These are phyloP conservation scores for Drosophila sucinea DNA, from an alignment of 1,140 invertebrate species.

Conservation along the genomic window DNA sequence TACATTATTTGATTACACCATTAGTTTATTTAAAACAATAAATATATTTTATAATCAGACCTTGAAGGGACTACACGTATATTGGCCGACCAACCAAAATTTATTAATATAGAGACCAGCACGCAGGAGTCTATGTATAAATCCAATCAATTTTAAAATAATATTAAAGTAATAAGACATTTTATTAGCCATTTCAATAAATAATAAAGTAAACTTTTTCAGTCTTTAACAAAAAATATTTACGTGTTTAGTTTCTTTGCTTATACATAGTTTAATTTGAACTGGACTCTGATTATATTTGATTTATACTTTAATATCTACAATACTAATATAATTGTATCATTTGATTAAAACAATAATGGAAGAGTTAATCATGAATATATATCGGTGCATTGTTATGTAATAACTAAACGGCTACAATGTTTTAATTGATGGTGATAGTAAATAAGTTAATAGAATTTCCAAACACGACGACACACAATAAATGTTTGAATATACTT, in stretches of 20 bases:
- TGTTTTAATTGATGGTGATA: neutral
- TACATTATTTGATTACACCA: neutral
- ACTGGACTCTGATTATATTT: slow-evolving; percentile 3
- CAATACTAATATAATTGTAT: slow-evolving; percentile 11
- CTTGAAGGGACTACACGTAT: neutral
- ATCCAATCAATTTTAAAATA: slow-evolving; percentile 9
- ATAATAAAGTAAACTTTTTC: slow-evolving; percentile 24
- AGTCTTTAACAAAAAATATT: slow-evolving; percentile 22
- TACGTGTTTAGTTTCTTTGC: neutral
- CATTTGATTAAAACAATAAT: neutral
- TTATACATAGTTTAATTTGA: slow-evolving; percentile 14
- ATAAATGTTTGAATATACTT: neutral
- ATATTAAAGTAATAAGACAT: slow-evolving; percentile 15
- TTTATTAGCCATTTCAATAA: slow-evolving; percentile 24
- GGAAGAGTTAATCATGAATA: neutral
- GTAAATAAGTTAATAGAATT: slow-evolving; percentile 3
- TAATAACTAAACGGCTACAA: too few relatives aligned
- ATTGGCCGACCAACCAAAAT: neutral
- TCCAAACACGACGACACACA: neutral
- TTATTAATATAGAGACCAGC: neutral
- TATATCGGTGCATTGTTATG: too few relatives aligned
- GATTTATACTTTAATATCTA: neutral
- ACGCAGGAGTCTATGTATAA: slow-evolving; percentile 9
- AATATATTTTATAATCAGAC: slow-evolving; percentile 4
- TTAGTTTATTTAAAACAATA: neutral